Evolutionary conservation across 2,888 invertebrate genomes (phyloP).

Genomic region (Erannis defoliaria): DNA sequence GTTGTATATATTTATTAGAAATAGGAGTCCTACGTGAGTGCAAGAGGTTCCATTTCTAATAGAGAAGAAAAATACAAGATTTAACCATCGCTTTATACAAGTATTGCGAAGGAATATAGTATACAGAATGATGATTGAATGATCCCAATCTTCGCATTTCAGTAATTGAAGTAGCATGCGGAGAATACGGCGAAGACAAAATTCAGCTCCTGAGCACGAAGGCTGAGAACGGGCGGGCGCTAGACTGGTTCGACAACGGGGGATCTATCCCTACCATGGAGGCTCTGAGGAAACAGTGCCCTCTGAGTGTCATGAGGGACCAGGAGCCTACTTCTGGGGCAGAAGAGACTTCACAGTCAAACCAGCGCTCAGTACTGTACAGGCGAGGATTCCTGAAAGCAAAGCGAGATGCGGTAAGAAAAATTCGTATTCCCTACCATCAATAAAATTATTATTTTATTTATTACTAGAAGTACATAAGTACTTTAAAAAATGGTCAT

Average conservation of each 20-base stretch:
- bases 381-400: conserved; percentile 91
- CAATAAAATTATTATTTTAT: too few species aligned
- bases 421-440: too few species aligned
- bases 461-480: too few species aligned
- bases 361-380: conserved; percentile 91
- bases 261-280: conserved; percentile 85
- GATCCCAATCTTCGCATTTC: conserved; percentile 52
- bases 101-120: background rate
- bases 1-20: too few species aligned
- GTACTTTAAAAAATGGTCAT: too few species aligned
- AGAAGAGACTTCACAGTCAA: conserved; percentile 90
- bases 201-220: conserved; percentile 88
- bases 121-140: background rate
- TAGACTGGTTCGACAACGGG: conserved; percentile 90
- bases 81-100: too few species aligned
- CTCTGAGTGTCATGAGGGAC: conserved; percentile 78
- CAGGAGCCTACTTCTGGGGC: conserved; percentile 74
- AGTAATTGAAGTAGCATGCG: conserved; percentile 98
- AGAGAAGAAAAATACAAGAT: too few species aligned
- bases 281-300: conserved; percentile 84
- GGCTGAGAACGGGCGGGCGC: conserved; percentile 89
- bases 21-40: too few species aligned
- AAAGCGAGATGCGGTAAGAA: conserved; percentile 89
- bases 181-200: conserved; percentile 95
- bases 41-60: too few species aligned